Evolutionary conservation across 2,888 invertebrate species (phyloP).

Genomic region (Villa cingulata): DNA sequence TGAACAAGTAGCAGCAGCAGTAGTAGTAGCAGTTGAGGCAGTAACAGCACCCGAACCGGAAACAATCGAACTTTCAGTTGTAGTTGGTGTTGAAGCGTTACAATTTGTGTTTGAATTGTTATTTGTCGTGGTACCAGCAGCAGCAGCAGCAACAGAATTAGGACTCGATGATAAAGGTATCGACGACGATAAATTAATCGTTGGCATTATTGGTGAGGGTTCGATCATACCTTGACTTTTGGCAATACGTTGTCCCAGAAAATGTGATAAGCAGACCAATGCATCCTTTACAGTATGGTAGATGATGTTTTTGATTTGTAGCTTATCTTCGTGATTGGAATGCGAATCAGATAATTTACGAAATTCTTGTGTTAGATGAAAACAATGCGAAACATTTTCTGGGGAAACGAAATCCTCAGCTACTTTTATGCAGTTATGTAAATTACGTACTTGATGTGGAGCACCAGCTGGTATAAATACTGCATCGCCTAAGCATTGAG

Average conservation of each 20-base stretch:
- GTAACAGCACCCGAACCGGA: too few relatives aligned
- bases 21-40: neutral
- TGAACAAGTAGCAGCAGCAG: neutral
- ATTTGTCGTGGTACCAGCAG: neutral
- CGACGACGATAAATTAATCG: too few relatives aligned
- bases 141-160: neutral
- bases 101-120: too few relatives aligned
- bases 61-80: neutral
- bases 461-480: slow-evolving; percentile 98
- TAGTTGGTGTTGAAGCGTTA: neutral
- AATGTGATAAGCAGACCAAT: slow-evolving; percentile 28
- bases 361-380: slow-evolving; percentile 92
- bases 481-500: slow-evolving; percentile 92
- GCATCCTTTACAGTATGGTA: slow-evolving; percentile 83
- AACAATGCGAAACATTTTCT: slow-evolving; percentile 92
- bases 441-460: slow-evolving; percentile 95
- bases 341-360: slow-evolving; percentile 84
- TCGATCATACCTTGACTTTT: slow-evolving; percentile 6
- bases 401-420: slow-evolving; percentile 98
- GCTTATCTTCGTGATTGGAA: slow-evolving; percentile 94
- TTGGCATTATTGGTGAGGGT: neutral
- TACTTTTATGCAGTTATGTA: slow-evolving; percentile 94
- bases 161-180: neutral
- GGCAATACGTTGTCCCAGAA: slow-evolving; percentile 11
- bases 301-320: slow-evolving; percentile 96